Base-by-base conservation (phyloP, 2,888 invertebrate species). In the Leucoma salicis region DNA sequence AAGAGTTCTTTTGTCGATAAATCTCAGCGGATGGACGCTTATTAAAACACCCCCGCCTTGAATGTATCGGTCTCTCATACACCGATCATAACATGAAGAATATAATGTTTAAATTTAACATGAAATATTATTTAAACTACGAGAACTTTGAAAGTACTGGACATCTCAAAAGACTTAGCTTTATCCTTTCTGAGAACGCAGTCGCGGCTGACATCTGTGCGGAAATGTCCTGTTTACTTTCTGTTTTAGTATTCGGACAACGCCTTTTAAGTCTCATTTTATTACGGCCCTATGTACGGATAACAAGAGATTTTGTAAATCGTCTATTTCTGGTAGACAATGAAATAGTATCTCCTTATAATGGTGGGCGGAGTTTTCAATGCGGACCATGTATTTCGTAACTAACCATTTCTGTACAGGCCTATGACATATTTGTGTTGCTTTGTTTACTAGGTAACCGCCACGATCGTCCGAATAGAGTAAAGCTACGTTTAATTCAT, bases 171-270 rank as follows among this genome's bases (percentile, higher is more conserved):
- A 70, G 69, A 52, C 53, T 50, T 53, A 51, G 63, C 57, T 68
- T 58, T 68, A 65, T 69, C 63, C 65, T 60, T 70, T 72, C 72
- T 55, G 48, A 52, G 71, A 73, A 72, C 50, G 44, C 37, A 47
- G 57, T 52, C 49, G 53, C 49, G 49, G 57, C 59, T 56, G 53
- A 67, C 81, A 79, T 78, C 76, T 79, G 82, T 74, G 70, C 79
- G 81, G 82, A 83, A 82, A 82, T 73, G 66, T 67, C 57, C 69
- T 80, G 80, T 83, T 82, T 82, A 77, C 76, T 77, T 75, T 73
- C 67, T 57, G 67, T 71, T 74, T 72, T 78, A 78, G 70, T 73
- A 75, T 80, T 81, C 69, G 78, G 77, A 69, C 74, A 75, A 55
- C 66, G 69, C 83, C 85, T 80, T 86, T 82, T 77, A 78, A 66